Conservation (phyloP, 2,113 vertebrate genomes). For the Platichthys flesus region DNA sequence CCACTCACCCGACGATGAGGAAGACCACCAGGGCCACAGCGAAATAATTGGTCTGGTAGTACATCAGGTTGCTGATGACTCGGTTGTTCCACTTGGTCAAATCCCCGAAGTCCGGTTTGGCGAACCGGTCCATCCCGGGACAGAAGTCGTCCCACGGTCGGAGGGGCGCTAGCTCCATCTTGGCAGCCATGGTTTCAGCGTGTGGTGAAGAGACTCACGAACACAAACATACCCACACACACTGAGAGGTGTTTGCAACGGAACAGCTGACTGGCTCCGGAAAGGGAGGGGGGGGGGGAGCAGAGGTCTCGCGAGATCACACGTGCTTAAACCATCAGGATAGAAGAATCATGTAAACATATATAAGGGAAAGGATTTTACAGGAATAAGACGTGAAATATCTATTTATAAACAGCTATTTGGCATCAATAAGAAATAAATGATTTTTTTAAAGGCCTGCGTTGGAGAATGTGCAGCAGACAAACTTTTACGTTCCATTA, state of each 20-base stretch:
- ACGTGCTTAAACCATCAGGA: too few species aligned
- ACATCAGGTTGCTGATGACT: constrained; percentile 94
- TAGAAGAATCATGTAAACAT: too few species aligned
- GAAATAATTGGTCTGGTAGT: constrained; percentile 97
- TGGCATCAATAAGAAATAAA: too few species aligned
- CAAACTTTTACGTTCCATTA: too few species aligned
- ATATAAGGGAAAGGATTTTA: too few species aligned
- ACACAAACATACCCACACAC: constrained; percentile 37
- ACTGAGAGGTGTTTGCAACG: constrained; percentile 69
- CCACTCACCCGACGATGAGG: constrained; percentile 91
- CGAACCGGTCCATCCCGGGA: constrained; percentile 88
- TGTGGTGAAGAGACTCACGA: not conserved
- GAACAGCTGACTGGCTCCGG: not conserved
- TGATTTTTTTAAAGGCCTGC: too few species aligned
- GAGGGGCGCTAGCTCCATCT: constrained; percentile 91
- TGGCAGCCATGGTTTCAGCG: constrained; percentile 61
- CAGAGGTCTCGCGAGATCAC: constrained; percentile 36
- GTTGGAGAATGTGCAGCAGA: too few species aligned
- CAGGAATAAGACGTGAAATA: too few species aligned
- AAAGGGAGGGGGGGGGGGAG: too few species aligned
- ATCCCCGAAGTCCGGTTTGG: constrained; percentile 89
- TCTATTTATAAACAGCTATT: too few species aligned
- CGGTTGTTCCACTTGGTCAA: constrained; percentile 95
- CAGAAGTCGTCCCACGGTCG: constrained; percentile 93
- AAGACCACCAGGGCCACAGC: constrained; percentile 85